Evolutionary conservation across 53 echinoderm and acorn worm species (phyloP).

Genomic region (Zoroaster sp.): DNA sequence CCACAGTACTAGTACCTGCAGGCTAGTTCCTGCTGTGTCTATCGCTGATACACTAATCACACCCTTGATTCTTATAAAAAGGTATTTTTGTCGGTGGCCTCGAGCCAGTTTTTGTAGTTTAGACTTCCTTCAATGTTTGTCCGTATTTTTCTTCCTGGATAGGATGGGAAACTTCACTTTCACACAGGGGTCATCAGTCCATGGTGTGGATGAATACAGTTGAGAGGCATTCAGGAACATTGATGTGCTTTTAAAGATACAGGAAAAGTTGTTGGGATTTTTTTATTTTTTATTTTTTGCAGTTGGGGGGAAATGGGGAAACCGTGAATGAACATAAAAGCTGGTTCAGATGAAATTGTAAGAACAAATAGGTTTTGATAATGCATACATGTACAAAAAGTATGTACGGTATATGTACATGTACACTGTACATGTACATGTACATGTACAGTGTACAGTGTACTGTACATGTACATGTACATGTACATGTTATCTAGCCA

Average conservation of each 20-base stretch:
- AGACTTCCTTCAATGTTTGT: not conserved
- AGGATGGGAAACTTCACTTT: not conserved
- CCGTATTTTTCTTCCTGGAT: not conserved
- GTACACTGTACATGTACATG: no score
- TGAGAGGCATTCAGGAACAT: no score
- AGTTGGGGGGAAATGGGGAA: no score
- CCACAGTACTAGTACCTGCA: not conserved
- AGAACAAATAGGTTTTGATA: no score
- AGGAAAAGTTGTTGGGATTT: no score
- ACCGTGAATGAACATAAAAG: no score
- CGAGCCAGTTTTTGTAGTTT: no score
- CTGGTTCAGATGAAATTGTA: no score
- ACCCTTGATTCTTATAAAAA: not conserved
- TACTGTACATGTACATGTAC: not conserved
- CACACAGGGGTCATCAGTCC: not conserved
- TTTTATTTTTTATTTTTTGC: no score
- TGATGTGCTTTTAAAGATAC: no score
- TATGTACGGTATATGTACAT: not conserved
- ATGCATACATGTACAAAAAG: no score
- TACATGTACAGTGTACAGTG: conserved; percentile 7
- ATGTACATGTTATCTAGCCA: not conserved
- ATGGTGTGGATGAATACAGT: no score
- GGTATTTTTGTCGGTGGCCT: not conserved
- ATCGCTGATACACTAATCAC: not conserved
- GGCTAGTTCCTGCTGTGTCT: not conserved